Base-by-base conservation (phyloP, 2,888 invertebrate species). In the Diplazon laetatorius region DNA sequence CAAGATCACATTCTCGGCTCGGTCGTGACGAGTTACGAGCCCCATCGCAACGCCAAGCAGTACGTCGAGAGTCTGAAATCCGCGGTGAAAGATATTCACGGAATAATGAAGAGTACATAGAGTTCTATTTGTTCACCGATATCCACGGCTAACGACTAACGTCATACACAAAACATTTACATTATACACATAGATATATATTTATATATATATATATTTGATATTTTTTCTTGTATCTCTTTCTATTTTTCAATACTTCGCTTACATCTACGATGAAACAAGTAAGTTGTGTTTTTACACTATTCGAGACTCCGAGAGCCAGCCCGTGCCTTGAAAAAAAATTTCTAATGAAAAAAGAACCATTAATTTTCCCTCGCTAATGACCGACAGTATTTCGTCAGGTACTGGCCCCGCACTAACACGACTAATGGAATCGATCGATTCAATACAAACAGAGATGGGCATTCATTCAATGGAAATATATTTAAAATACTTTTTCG, bases 1-100 rank as follows among this genome's bases (percentile, higher is more conserved):
- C 95, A 95, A 86, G 95, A 97, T 30, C 94, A 96, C 82, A 94
- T 94, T 82, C 92, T 98, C 35, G 98, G 98, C 12, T 95, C 95
- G 50, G 94, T 97, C 59, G 95, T 97, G 8, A 95, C 97, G 0
- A 95, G 95, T 80, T 98, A 98, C 89, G 94, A 94, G 80, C 92
- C 93, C 0, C 93, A 95, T 82, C 93, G 94, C 68, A 93, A 95
- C 89, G 96, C 96, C 68, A 91, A 92, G 20, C 94, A 95, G 75
- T 97, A 96, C 88, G 92, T 95, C 2, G 93, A 94, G 76, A 94
- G 95, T 68, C 92, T 97, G 55, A 92, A 94, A 82, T 92, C 93
- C 81, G 95, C 97, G 18, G 95, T 97, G 87, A 92, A 94, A 86
- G 94, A 95, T 84, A 95, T 98, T 78, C 87, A 92, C 70, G 86